Base-by-base conservation (phyloP, 2,113 vertebrate species). In the Helogale parvula region DNA sequence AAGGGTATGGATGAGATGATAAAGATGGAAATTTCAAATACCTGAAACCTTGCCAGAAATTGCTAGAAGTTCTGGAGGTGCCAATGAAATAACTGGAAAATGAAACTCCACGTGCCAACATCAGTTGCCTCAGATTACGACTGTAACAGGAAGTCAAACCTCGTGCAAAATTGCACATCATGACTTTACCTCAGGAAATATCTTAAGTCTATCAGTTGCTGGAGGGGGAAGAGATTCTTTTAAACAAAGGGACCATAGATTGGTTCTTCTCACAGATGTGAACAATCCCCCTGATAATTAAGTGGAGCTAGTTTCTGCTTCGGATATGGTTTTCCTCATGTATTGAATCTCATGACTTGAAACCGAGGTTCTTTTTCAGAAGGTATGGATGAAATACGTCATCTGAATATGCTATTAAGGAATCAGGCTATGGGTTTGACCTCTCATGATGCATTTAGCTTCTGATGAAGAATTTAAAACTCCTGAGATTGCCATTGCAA, bases 281-380 rank as follows among this genome's bases (percentile, higher is more conserved):
- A 93, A 71, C 27, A 76, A 84, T 72, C 47, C 38, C 21, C 13
- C 17, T 3, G 63, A 47, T 81, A 69, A 88, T 95, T 86, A 94
- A 90, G 35, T 50, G 45, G 41, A 79, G 63, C 31, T 50, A 21
- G 35, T 92, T 93, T 88, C 65, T 94, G 57, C 13, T 96, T 65
- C 60, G 74, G 57, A 29, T 79, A 90, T 89, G 57, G 83, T 90
- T 96, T 93, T 19, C 47, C 50, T 90, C 63, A 45, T 7, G 13
- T 50, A 88, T 85, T 96, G 74, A 80, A 90, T 92, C 47, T 92
- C 57, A 72, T 96, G 84, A 81, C 79, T 76, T 92, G 92, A 57
- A 84, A 84, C 35, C 77, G 35, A 31, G 23, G 69, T 76, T 80
- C 41, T 84, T 92, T 93, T 86, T 84, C 29, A 47, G 79, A 41